These are phyloP conservation scores for Zophobas morio DNA, from an alignment of 1,140 invertebrate genomes.

Conservation along the genomic window DNA sequence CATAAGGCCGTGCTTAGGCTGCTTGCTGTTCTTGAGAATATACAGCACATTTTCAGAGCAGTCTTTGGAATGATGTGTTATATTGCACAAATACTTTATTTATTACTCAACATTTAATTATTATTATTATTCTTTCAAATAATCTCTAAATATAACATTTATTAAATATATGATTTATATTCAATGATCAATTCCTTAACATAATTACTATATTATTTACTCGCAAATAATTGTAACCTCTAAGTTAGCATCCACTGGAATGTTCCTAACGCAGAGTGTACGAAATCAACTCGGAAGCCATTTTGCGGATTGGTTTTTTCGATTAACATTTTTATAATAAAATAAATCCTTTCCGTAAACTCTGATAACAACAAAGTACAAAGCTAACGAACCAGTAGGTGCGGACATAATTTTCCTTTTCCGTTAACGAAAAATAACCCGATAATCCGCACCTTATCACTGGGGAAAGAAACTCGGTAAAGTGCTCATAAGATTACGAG, in stretches of 20 bases:
- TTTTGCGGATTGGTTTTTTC: conserved; percentile 19
- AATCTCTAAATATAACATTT: conserved; percentile 50
- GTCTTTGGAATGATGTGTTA: conserved; percentile 55
- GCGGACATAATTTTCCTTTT: conserved; percentile 11
- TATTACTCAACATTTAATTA: conserved; percentile 41
- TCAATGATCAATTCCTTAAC: conserved; percentile 53
- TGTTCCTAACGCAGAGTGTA: conserved; percentile 35
- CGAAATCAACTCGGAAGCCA: conserved; percentile 32
- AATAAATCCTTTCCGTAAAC: conserved; percentile 37
- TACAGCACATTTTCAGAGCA: conserved; percentile 57
- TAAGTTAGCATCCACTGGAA: conserved; percentile 25
- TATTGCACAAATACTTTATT: conserved; percentile 39
- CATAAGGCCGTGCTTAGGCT: conserved; percentile 2
- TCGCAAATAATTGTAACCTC: conserved; percentile 35
- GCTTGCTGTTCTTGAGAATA: conserved; percentile 1
- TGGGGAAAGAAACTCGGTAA: conserved; percentile 22
- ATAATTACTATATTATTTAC: conserved; percentile 31
- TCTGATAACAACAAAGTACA: conserved; percentile 35
- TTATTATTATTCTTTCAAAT: conserved; percentile 31
- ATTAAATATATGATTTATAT: conserved; percentile 44
- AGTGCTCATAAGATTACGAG: conserved; percentile 52
- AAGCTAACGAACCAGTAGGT: conserved; percentile 19
- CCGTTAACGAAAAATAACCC: neutral
- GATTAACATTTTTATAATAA: conserved; percentile 33
- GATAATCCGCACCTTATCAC: neutral